A percentile compares a stretch with the other conserved stretches of the same genome.
Conservation (phyloP, 2,888 invertebrate species). For the Brachylomia viminalis region DNA sequence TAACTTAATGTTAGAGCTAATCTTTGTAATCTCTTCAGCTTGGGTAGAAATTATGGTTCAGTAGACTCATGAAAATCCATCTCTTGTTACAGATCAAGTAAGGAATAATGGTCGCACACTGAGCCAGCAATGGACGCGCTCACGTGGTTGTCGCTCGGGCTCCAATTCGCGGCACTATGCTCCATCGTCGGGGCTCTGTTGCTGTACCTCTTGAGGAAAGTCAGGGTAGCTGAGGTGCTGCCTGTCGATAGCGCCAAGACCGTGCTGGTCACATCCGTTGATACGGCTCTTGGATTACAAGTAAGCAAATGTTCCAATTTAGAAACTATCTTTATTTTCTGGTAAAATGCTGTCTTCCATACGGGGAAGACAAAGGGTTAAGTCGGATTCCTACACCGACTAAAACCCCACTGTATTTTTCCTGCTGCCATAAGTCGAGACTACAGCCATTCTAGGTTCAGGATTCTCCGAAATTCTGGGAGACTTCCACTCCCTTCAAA, state of each 20-base stretch:
- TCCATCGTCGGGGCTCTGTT: constrained; percentile 96
- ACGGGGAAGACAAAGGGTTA: not conserved
- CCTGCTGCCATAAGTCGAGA: too few relatives aligned
- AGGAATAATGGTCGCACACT: constrained; percentile 78
- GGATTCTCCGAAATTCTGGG: too few relatives aligned
- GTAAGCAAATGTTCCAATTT: constrained; percentile 74
- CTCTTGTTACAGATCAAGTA: constrained; percentile 78
- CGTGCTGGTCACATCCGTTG: constrained; percentile 94
- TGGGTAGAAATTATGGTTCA: not conserved
- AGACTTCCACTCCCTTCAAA: too few relatives aligned
- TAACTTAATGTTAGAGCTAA: not conserved
- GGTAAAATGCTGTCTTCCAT: too few relatives aligned
- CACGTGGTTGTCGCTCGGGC: constrained; percentile 94
- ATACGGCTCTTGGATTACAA: constrained; percentile 95
- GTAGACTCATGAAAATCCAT: constrained; percentile 28
- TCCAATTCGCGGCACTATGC: constrained; percentile 95
- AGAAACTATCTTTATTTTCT: not conserved
- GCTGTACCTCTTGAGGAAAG: constrained; percentile 94
- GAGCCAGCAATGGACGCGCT: constrained; percentile 93
- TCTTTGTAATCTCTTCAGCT: not conserved
- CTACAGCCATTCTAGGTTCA: too few relatives aligned
- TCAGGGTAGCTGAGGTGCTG: constrained; percentile 90
- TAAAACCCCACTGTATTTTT: too few relatives aligned
- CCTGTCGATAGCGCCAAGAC: constrained; percentile 93
- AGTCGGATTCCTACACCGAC: not conserved